These are phyloP conservation scores for Himalopsyche phryganea DNA, from an alignment of 1,140 invertebrate genomes.

Conservation along the genomic window DNA sequence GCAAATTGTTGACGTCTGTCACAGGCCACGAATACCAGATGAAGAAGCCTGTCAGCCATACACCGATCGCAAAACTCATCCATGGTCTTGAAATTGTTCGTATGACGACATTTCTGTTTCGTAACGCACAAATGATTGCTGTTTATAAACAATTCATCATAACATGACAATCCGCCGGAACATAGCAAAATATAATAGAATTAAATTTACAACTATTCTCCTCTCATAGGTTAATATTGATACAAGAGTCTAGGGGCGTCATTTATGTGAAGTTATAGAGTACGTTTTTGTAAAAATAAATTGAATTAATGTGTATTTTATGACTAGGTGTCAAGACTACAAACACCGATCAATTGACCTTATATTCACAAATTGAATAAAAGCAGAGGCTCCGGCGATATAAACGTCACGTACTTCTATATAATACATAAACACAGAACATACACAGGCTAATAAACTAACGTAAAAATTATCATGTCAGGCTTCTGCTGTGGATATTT, in stretches of 20 bases:
- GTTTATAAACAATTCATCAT: not conserved
- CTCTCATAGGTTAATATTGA: too few species aligned
- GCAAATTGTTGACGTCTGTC: slow-evolving; percentile 43
- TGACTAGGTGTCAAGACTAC: not conserved
- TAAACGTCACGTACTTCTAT: not conserved
- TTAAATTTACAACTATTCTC: too few species aligned
- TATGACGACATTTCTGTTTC: slow-evolving; percentile 44
- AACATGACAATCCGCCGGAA: not conserved
- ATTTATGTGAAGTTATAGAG: too few species aligned
- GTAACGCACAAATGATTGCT: slow-evolving; percentile 22
- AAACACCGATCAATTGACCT: not conserved
- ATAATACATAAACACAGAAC: too few species aligned
- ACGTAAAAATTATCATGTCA: too few species aligned
- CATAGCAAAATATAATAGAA: not conserved
- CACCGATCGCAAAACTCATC: slow-evolving; percentile 44
- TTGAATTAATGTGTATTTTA: not conserved
- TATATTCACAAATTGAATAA: not conserved
- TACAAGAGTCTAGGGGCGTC: too few species aligned
- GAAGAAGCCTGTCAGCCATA: slow-evolving; percentile 44
- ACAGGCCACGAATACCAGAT: slow-evolving; percentile 48
- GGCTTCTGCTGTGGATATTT: too few species aligned
- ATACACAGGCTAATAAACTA: too few species aligned
- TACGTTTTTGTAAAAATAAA: too few species aligned
- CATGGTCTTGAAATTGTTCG: slow-evolving; percentile 49
- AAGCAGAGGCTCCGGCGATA: not conserved